A percentile compares a stretch with the other conserved stretches of the same genome.
Evolutionary conservation across 2,113 vertebrate genomes (phyloP).

Genomic region (Turdus rufiventris): DNA sequence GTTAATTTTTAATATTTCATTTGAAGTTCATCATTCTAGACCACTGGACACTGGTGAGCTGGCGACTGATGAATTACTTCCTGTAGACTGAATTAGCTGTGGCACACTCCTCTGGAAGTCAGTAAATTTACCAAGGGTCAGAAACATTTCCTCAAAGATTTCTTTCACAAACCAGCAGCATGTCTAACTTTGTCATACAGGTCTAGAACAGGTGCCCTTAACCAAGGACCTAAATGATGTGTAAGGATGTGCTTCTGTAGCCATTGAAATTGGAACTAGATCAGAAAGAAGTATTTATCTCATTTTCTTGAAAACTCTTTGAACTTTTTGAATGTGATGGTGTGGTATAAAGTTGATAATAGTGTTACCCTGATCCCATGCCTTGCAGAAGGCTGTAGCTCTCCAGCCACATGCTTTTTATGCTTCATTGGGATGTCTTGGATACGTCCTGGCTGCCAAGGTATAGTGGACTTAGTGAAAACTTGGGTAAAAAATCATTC

Average conservation of each 20-base stretch:
- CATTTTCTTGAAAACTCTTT: not conserved
- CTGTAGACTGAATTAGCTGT: not conserved
- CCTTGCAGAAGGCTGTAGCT: not conserved
- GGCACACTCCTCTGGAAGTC: not conserved
- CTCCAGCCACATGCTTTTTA: not conserved
- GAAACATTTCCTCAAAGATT: not conserved
- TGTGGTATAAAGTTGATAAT: not conserved
- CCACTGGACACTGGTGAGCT: not conserved
- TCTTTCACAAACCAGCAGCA: not conserved
- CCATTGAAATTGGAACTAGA: not conserved
- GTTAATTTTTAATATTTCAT: slow-evolving; percentile 9
- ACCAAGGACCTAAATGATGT: not conserved
- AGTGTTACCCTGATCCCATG: not conserved
- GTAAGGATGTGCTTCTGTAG: not conserved
- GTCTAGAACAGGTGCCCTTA: not conserved
- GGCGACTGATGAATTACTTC: not conserved
- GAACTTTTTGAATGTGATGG: not conserved
- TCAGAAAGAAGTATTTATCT: not conserved
- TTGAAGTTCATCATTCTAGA: not conserved
- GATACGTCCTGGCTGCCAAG: not conserved
- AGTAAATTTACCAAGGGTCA: not conserved
- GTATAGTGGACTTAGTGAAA: not conserved
- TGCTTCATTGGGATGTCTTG: not conserved
- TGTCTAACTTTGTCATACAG: not conserved
- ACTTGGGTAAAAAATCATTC: not conserved